Base-by-base conservation (phyloP, 2,888 invertebrate genomes). In the Alloscopus bannaensis region DNA sequence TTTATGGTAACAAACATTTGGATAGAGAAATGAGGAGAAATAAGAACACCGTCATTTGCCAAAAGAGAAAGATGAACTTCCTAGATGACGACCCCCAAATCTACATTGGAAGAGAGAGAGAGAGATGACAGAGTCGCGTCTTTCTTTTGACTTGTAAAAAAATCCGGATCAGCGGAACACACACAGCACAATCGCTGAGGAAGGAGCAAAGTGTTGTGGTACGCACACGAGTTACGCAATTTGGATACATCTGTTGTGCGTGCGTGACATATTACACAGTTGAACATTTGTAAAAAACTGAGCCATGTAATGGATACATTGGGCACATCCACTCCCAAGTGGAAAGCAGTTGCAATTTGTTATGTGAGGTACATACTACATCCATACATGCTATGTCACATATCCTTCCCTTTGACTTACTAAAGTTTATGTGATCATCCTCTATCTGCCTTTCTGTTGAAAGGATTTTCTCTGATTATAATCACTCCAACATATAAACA, bases 41-140 rank as follows among this genome's bases (percentile, higher is more conserved):
- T 73, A 65, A 73, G 65, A 66, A 26, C 73, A 45, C 31, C 29
- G 29, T 72, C 65, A 66, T 65, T 31, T 59, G 55, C 29, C 36
- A 66, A 36, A 22, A 26, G 42, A n/a, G n/a, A 59, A 59, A 71
- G 60, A 55, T 40, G 26, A 64, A 73, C 73, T 73, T 73, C 73
- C 73, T 73, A 73, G 57, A 73, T 73, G 66, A 66, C 47, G 65
- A 66, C 57, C 65, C 59, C 65, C 64, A 64, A 73, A 64, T 73
- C 55, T 24, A 73, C 73, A 65, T 65, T 26, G 52, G 55, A 60
- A 31, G n/a, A 50, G 8, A 52, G 36, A 31, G n/a, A 50, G 8
- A 52, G 36, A 59, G 42, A 73, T 6, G 71, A 71, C 71, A 71
- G 36, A 62, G 28, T 42, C 64, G 36, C 45, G 57, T 42, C 20